Percentiles rank a stretch among this genome's conserved stretches.
These are phyloP conservation scores for Erebia epiphron DNA, from an alignment of 2,888 invertebrate species.

Conservation along the genomic window DNA sequence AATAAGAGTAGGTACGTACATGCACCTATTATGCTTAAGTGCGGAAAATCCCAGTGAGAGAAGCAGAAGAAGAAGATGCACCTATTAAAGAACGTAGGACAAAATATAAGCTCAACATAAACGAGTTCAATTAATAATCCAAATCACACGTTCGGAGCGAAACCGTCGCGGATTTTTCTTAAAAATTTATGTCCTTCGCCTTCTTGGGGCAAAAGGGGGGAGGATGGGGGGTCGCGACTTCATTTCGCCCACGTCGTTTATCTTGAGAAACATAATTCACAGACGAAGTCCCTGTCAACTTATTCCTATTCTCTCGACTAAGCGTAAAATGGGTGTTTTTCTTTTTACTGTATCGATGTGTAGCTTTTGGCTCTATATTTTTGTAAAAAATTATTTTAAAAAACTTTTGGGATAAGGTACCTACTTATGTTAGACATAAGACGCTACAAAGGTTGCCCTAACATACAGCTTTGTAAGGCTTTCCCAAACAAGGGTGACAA, in stretches of 20 bases:
- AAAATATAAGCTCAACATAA: slow-evolving; percentile 38
- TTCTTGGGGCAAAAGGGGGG: slow-evolving; percentile 51
- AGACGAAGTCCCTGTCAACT: slow-evolving; percentile 83
- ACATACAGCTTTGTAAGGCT: too few relatives aligned
- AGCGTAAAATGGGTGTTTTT: slow-evolving; percentile 78
- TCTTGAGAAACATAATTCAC: slow-evolving; percentile 87
- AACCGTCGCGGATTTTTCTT: slow-evolving; percentile 81
- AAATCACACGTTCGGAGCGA: slow-evolving; percentile 78
- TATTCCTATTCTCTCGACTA: slow-evolving; percentile 83
- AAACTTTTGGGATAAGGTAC: neutral
- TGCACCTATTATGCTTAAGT: too few relatives aligned
- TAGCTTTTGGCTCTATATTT: neutral
- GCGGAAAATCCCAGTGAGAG: too few relatives aligned
- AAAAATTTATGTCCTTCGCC: slow-evolving; percentile 76
- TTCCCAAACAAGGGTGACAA: too few relatives aligned
- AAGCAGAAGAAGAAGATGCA: too few relatives aligned
- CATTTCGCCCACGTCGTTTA: slow-evolving; percentile 89
- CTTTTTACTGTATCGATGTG: slow-evolving; percentile 51
- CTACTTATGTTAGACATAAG: too few relatives aligned
- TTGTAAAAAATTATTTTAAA: neutral
- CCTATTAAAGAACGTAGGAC: slow-evolving; percentile 12
- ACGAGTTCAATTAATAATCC: slow-evolving; percentile 70
- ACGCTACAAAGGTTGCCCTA: too few relatives aligned
- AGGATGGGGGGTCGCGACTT: slow-evolving; percentile 81
- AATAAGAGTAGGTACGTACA: neutral